phyloP scores from a whole-genome alignment of 2,797 vertebrate species.

The Diglossa cyanea region DNA sequence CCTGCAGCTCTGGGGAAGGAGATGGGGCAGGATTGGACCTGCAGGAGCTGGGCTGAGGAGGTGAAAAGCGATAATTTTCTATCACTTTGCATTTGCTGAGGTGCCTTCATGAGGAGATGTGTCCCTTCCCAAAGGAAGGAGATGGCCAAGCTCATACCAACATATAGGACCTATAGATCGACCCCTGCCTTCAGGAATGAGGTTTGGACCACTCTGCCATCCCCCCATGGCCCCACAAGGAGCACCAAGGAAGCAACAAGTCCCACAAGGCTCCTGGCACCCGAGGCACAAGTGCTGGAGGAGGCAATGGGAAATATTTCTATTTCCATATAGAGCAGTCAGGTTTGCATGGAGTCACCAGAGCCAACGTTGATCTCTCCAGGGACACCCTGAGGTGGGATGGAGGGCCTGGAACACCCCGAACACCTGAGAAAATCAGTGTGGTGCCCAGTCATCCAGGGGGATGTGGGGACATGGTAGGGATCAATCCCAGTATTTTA shows the following conservation, averaged over 20 bases:
- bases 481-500: neutral
- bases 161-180: fast-evolving
- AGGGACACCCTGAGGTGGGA: neutral
- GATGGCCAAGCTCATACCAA: neutral
- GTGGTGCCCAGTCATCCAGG: neutral
- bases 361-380: fast-evolving
- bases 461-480: fast-evolving
- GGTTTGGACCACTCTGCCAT: neutral
- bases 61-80: neutral
- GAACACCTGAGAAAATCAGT: neutral
- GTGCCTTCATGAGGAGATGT: neutral
- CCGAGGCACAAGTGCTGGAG: fast-evolving
- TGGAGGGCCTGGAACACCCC: neutral
- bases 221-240: fast-evolving
- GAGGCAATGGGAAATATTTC: neutral
- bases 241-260: neutral
- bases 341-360: fast-evolving
- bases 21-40: fast-evolving
- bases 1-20: neutral
- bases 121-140: neutral
- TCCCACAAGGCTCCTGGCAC: neutral
- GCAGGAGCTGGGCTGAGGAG: neutral
- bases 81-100: neutral
- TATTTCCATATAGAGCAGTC: fast-evolving
- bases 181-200: neutral